A percentile compares a stretch with the other conserved stretches of the same genome.
Conservation (phyloP, 2,888 invertebrate species). For the Parnassius orleans region DNA sequence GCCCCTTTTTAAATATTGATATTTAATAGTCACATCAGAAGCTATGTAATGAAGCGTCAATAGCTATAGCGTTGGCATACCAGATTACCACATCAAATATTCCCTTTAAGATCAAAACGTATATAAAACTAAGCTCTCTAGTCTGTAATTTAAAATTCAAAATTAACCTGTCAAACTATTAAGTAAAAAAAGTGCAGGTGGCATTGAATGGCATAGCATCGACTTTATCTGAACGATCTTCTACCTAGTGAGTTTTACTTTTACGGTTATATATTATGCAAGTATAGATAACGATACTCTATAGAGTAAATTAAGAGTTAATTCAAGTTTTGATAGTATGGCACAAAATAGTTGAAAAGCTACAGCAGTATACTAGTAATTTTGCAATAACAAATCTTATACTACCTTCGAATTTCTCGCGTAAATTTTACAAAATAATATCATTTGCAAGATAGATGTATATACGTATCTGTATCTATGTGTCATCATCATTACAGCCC, state of each 20-base stretch:
- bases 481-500: no score
- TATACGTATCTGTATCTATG: no score
- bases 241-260: constrained; percentile 77
- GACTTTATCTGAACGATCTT: constrained; percentile 73
- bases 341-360: no score
- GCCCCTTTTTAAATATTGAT: no score
- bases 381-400: no score
- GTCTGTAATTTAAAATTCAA: constrained; percentile 29
- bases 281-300: constrained; percentile 57
- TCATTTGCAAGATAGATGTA: no score
- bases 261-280: constrained; percentile 69
- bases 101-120: constrained; percentile 46
- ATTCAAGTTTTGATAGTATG: constrained; percentile 16
- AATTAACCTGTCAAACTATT: constrained; percentile 29
- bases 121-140: constrained; percentile 35
- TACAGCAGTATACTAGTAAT: no score
- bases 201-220: constrained; percentile 56
- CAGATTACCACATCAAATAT: constrained; percentile 72
- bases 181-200: constrained; percentile 65
- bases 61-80: constrained; percentile 62
- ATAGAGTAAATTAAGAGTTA: constrained; percentile 33
- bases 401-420: no score
- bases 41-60: constrained; percentile 67
- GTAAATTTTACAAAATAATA: no score
- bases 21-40: constrained; percentile 71